Base-by-base conservation (phyloP, 2,113 vertebrate species). In the Chaetops frenatus region DNA sequence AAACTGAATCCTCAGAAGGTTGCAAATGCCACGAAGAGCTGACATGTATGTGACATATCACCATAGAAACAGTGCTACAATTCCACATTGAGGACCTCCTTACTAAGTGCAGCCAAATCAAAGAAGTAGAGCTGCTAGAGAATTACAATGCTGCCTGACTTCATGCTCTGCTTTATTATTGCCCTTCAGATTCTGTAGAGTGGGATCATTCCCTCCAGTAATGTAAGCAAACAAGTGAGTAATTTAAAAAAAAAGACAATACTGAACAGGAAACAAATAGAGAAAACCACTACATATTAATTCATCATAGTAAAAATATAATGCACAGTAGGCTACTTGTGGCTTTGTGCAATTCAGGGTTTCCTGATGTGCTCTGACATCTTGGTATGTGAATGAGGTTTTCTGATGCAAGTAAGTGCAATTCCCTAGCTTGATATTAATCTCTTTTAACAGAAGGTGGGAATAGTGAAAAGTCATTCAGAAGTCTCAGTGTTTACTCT, bases 331-430 rank as follows among this genome's bases (percentile, higher is more conserved):
- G 65, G 80, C 78, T 79, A 48, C 81, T 94, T 95, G 87, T 95
- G 95, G 92, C 44, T 95, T 96, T 86, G 80, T 0, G 15, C 91
- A 93, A 73, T 89, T 87, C 86, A 88, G 83, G 91, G 88, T 88
- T 96, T 96, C 92, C 84, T 95, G 86, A 78, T 88, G 82, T 17
- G 60, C 69, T 86, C 57, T 96, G 93, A 94, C 94, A 89, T 90
- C 61, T 88, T 66, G 66, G 91, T 83, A 97, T 93, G 83, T 82
- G 95, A 74, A 64, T 87, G 95, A 94, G 86, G 92, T 93, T 97
- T 97, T 94, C 94, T 95, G 94, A 92, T 95, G 94, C 90, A 96
- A 96, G 87, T 85, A 58, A 81, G 42, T 70, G 93, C 71, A 94
- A 87, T 85, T 86, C 90, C 40, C 67, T 44, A 69, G 60, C 47